A percentile compares a stretch with the other conserved stretches of the same genome.
Evolutionary conservation across 2,113 vertebrate species (phyloP).

Genomic region (Podocnemis expansa): DNA sequence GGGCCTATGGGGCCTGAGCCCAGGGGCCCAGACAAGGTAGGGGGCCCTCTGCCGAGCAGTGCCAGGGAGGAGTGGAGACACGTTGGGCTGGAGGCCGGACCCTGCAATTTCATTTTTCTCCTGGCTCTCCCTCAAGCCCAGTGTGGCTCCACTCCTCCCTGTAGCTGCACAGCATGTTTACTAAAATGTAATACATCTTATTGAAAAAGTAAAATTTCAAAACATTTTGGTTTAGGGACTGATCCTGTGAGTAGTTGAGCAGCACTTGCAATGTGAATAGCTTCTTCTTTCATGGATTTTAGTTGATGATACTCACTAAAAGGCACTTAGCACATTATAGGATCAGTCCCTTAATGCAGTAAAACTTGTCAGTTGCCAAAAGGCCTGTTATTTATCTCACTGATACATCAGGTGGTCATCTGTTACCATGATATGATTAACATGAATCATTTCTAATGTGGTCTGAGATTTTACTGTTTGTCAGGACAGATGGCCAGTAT

Average conservation of each 20-base stretch:
- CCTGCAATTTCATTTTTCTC: too few species aligned
- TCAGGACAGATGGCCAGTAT: rapidly evolving
- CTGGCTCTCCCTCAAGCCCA: too few species aligned
- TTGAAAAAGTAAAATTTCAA: background rate
- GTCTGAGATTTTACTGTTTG: background rate
- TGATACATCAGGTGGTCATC: rapidly evolving
- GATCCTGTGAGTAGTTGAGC: too few species aligned
- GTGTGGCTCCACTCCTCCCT: too few species aligned
- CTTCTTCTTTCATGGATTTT: background rate
- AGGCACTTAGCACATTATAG: background rate
- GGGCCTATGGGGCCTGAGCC: too few species aligned
- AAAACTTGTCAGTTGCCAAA: rapidly evolving
- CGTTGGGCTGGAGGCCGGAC: too few species aligned
- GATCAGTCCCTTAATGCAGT: background rate
- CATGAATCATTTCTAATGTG: background rate
- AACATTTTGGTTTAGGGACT: background rate
- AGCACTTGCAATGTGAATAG: background rate
- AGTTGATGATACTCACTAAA: too few species aligned
- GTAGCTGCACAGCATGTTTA: too few species aligned
- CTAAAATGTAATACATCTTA: background rate
- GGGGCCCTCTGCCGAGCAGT: too few species aligned
- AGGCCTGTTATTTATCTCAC: background rate
- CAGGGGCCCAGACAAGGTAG: too few species aligned
- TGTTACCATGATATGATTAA: background rate
- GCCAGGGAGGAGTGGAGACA: too few species aligned